A percentile compares a stretch with the other conserved stretches of the same genome.
These are phyloP conservation scores for Takifugu rubripes DNA, from an alignment of 2,797 vertebrate species.

Conservation along the genomic window DNA sequence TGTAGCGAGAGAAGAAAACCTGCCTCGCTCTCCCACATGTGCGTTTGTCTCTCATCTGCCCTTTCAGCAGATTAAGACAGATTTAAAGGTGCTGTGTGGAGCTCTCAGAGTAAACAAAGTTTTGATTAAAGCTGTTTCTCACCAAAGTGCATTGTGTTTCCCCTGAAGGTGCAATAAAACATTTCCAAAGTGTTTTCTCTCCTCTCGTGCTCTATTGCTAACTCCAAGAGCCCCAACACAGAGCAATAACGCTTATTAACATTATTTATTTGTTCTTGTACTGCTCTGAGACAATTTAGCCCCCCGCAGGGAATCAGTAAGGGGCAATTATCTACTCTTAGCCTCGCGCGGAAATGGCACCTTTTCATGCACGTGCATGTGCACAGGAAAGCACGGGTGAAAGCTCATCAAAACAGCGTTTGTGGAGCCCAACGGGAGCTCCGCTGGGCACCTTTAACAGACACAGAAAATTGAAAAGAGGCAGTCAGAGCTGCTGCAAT, in stretches of 20 bases:
- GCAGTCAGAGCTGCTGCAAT: constrained; percentile 16
- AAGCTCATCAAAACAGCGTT: constrained; percentile 10
- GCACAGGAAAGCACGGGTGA: not conserved
- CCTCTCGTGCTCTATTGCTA: not conserved
- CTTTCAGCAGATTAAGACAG: constrained; percentile 22
- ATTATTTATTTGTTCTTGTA: too few species aligned
- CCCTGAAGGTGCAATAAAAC: constrained; percentile 18
- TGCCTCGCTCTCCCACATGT: not conserved
- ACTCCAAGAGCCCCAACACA: too few species aligned
- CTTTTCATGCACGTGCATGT: not conserved
- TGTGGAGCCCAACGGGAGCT: constrained; percentile 9
- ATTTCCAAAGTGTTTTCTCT: constrained; percentile 20
- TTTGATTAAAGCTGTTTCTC: constrained; percentile 29
- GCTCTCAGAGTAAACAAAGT: constrained; percentile 25
- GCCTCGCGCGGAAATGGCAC: too few species aligned
- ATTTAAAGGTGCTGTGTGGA: constrained; percentile 10
- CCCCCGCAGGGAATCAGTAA: too few species aligned
- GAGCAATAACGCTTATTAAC: too few species aligned
- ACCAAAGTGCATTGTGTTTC: constrained; percentile 4
- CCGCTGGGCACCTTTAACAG: constrained; percentile 14
- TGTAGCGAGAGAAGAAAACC: not conserved
- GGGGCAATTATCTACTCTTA: too few species aligned
- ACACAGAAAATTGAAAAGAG: constrained; percentile 12
- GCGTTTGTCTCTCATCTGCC: constrained; percentile 16
- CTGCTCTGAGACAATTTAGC: too few species aligned